Evolutionary conservation across 2,888 invertebrate genomes (phyloP).

Genomic region (Acanthoscelides obtectus): DNA sequence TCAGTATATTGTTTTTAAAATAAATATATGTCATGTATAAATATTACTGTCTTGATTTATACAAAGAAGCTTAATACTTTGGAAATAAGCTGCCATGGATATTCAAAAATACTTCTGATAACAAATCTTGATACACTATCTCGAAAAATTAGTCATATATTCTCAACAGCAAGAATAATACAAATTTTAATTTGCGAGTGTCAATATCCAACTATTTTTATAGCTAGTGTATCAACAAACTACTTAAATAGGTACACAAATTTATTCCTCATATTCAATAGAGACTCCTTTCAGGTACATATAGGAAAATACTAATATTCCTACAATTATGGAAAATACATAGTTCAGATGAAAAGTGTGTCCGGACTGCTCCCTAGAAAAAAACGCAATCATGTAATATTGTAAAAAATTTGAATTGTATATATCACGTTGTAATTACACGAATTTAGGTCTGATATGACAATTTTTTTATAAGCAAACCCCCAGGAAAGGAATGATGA

Average conservation of each 20-base stretch:
- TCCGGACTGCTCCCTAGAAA: conserved; percentile 40
- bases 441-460: no score
- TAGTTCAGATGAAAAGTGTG: conserved; percentile 50
- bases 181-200: no score
- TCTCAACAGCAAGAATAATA: no score
- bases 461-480: no score
- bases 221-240: neutral
- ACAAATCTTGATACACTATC: no score
- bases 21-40: neutral
- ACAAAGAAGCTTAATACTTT: neutral
- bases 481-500: no score
- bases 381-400: no score
- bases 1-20: neutral
- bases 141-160: neutral
- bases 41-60: neutral
- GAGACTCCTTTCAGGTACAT: conserved; percentile 42
- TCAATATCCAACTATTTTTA: neutral
- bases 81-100: neutral
- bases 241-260: neutral
- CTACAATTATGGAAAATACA: conserved; percentile 48
- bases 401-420: no score
- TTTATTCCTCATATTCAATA: conserved; percentile 20
- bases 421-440: no score
- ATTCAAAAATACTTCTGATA: neutral
- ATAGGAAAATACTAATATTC: conserved; percentile 46